Evolutionary conservation across 2,797 vertebrate genomes (phyloP), one percentile per base, ranked within the genome.

Genomic region (Falco berigora): DNA sequence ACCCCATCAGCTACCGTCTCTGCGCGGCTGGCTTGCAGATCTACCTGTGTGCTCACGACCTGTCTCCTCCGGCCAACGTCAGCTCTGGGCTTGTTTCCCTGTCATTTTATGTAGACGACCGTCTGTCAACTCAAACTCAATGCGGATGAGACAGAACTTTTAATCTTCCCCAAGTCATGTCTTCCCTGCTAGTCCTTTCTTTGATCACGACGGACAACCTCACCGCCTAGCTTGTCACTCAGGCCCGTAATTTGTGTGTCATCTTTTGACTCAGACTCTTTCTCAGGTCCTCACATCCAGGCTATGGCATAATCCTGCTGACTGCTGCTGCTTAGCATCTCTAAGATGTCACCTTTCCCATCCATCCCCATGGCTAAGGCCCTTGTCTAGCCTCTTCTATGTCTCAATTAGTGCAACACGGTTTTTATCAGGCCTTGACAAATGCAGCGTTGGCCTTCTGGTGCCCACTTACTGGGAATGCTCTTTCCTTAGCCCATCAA

Each of bases 91-190:
- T 84, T 50, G 46, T 62, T 91, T 78, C 66, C 27, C 24, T 81
- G 85, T 72, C 85, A 62, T 91, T 78, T 92, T 66, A 30, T 25
- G 73, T 64, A 86, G 80, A 64, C 2, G 23, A 88, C 85, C 24
- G 14, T 92, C 87, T 96, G 95, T 88, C 96, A 96, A n/a, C 85
- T 80, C 58, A 21, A 49, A 58, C 87, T 80, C 87, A 49, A 0
- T 55, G 66, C 1, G 40, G 79, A 80, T 22, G 58, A 95, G 95
- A 84, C 87, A 88, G 79, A 91, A 81, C 96, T 95, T 95, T 64
- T 96, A 94, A 97, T 96, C 96, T 96, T 96, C 87, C 62, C 55
- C 66, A 86, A 12, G 84, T 85, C 53, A 16, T 75, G 92, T 83
- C 92, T 92, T 84, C 76, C 76, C 69, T 88, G 50, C 73, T 81